Evolutionary conservation across 2,797 vertebrate genomes (phyloP), one percentile per base, ranked within the genome.

Genomic region (Ctenochaetus hawaiiensis): DNA sequence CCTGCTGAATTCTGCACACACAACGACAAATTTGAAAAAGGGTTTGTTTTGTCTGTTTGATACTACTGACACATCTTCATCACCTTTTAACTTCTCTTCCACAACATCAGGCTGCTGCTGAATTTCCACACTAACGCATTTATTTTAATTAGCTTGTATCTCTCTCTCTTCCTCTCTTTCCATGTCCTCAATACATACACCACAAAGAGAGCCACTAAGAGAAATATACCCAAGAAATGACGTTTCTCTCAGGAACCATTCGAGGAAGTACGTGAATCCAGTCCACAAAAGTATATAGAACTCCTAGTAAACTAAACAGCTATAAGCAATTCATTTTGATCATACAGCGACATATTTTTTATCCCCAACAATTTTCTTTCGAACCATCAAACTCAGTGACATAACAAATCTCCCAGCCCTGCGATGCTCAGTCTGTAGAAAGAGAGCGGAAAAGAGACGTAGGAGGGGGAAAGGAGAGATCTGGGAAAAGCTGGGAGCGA

Each of bases 221-320:
- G 60, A 41, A 74, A 61, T 26, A 34, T 11, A 49, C 20, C 73
- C 48, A 58, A 67, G 78, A 67, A 79, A 39, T 66, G 48, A 60
- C 65, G 66, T 73, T 75, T 81, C 83, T 82, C 72, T 66, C 77
- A 53, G 66, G 66, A 80, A 17, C 54, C 69, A 54, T 8, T 52
- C 41, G 62, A 84, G 76, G 83, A 83, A 63, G 57, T 67, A 71
- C 56, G 85, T 86, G 83, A 89, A 89, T 91, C 88, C 86, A 92
- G 88, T 91, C 90, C 89, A 91, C 82, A 84, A 78, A 87, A 72
- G 83, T 70, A 78, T 86, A 78, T 69, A 73, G 71, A 84, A 90
- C 81, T 62, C 84, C 89, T 80, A 87, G 81, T 68, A 61, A 87
- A 85, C 89, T 84, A 89, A 85, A 87, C 80, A 64, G 87, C 87